phyloP scores from a whole-genome alignment of 2,113 vertebrate species.

The Silurus asotus region DNA sequence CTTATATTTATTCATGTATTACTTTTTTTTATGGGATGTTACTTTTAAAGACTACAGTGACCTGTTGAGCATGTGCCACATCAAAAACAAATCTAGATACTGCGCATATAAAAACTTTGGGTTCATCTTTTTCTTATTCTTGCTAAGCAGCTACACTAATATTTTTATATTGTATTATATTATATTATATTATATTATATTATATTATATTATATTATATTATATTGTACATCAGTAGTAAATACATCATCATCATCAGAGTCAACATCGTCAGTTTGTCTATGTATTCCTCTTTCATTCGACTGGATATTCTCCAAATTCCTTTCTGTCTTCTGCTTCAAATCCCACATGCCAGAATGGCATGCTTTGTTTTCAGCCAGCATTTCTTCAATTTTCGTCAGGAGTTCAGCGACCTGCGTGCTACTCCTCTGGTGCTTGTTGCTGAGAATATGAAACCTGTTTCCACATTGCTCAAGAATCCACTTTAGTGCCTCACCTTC shows the following conservation, averaged over 20 bases:
- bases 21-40: not conserved
- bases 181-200: too few species aligned
- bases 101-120: not conserved
- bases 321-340: constrained; percentile 3
- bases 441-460: constrained; percentile 42
- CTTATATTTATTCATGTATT: not conserved
- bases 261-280: not conserved
- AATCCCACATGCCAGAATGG: constrained; percentile 19
- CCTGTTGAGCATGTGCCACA: not conserved
- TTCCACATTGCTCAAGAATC: constrained; percentile 50
- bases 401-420: constrained; percentile 38
- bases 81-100: too few species aligned
- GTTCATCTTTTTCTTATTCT: not conserved
- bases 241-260: constrained; percentile 28
- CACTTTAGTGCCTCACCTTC: constrained; percentile 48
- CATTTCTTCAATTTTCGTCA: constrained; percentile 47
- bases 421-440: constrained; percentile 32
- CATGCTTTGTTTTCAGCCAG: constrained; percentile 5
- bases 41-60: not conserved
- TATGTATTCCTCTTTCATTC: not conserved
- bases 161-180: too few species aligned
- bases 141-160: not conserved
- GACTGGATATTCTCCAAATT: not conserved
- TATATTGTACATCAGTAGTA: not conserved
- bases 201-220: too few species aligned